Conservation (phyloP, 2,888 invertebrate species). For the Argynnis bischoffii region DNA sequence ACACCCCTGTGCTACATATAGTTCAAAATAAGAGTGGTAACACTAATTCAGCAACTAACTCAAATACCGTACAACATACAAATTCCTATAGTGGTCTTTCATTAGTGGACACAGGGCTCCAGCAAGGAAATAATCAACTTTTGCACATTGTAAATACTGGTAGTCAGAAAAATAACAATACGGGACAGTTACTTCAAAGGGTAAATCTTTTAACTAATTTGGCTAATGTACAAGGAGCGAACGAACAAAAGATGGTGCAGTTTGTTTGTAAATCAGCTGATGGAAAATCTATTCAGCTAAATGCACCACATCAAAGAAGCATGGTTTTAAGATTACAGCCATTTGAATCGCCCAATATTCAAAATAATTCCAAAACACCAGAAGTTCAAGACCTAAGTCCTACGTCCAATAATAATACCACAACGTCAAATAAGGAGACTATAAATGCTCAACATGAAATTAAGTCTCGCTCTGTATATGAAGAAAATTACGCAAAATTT, state of each 20-base stretch:
- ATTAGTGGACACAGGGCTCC: slow-evolving; percentile 69
- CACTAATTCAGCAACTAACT: slow-evolving; percentile 51
- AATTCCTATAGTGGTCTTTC: slow-evolving; percentile 70
- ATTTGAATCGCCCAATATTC: slow-evolving; percentile 63
- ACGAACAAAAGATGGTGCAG: slow-evolving; percentile 82
- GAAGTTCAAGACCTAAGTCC: slow-evolving; percentile 60
- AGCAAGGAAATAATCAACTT: slow-evolving; percentile 74
- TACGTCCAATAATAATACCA: slow-evolving; percentile 46
- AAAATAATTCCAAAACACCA: slow-evolving; percentile 48
- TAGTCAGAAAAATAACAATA: slow-evolving; percentile 62
- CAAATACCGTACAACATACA: slow-evolving; percentile 53
- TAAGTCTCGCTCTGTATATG: slow-evolving; percentile 77
- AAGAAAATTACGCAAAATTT: slow-evolving; percentile 82
- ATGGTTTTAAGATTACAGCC: slow-evolving; percentile 77
- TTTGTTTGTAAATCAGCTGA: slow-evolving; percentile 85
- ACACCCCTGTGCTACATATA: slow-evolving; percentile 73
- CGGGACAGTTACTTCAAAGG: slow-evolving; percentile 71
- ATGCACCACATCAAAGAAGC: slow-evolving; percentile 78
- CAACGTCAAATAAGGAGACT: slow-evolving; percentile 50
- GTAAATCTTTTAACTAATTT: slow-evolving; percentile 77
- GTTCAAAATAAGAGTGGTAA: slow-evolving; percentile 68
- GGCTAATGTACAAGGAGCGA: slow-evolving; percentile 72
- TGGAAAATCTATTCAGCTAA: slow-evolving; percentile 81
- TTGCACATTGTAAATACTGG: slow-evolving; percentile 77
- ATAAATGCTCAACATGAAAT: slow-evolving; percentile 64